A percentile compares a stretch with the other conserved stretches of the same genome.
phyloP scores from a whole-genome alignment of 2,888 invertebrate genomes.

The Carcina quercana region DNA sequence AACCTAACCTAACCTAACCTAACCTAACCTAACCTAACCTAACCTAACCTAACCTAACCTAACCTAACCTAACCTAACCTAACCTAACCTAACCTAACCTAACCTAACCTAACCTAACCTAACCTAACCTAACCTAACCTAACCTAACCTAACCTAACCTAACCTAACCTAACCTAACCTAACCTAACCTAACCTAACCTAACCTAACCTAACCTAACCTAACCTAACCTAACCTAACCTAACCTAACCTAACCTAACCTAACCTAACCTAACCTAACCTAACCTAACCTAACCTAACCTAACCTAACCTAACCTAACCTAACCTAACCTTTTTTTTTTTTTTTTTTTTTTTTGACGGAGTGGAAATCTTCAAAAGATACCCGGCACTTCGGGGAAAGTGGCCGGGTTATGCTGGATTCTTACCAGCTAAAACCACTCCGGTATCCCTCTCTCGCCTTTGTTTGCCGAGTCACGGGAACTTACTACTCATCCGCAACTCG shows the following conservation, averaged over 20 bases:
- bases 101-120: slow-evolving; percentile 14
- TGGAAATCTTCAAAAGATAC: too few species aligned
- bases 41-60: slow-evolving; percentile 14
- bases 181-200: slow-evolving; percentile 16
- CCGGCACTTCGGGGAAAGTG: too few species aligned
- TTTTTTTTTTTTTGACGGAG: background rate
- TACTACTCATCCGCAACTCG: background rate
- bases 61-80: slow-evolving; percentile 14
- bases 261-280: slow-evolving; percentile 17
- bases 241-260: slow-evolving; percentile 19
- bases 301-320: slow-evolving; percentile 17
- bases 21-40: too few species aligned
- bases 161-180: slow-evolving; percentile 15
- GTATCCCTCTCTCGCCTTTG: background rate
- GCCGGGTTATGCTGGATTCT: too few species aligned
- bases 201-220: slow-evolving; percentile 17
- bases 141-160: slow-evolving; percentile 16
- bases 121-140: slow-evolving; percentile 15
- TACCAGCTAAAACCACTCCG: background rate
- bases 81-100: slow-evolving; percentile 14
- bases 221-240: slow-evolving; percentile 18
- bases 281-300: slow-evolving; percentile 16
- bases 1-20: too few species aligned
- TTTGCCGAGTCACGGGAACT: slow-evolving; percentile 2
- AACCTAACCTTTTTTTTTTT: slow-evolving; percentile 10